phyloP scores from a whole-genome alignment of 2,797 vertebrate genomes.

The Falco naumanni region DNA sequence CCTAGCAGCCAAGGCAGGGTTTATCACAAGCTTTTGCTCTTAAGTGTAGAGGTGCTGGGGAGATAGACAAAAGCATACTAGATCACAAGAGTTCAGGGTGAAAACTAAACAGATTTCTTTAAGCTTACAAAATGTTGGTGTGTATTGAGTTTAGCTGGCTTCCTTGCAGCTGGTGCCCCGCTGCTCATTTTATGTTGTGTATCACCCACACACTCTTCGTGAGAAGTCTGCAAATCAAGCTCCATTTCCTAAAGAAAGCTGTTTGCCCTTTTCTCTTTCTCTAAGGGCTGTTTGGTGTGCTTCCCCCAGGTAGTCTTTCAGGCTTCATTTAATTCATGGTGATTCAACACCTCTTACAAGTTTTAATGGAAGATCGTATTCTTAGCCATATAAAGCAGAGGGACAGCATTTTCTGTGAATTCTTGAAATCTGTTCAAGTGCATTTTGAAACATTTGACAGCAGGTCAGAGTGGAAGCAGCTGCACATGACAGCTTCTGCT shows the following conservation, averaged over 20 bases:
- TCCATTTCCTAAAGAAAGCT: not conserved
- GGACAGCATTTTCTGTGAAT: not conserved
- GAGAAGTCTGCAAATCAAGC: not conserved
- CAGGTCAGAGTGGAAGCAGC: not conserved
- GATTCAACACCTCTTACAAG: not conserved
- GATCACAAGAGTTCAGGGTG: not conserved
- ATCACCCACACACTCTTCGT: not conserved
- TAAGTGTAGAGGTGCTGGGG: not conserved
- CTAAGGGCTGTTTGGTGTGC: not conserved
- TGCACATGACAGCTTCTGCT: not conserved
- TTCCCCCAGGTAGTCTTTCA: not conserved
- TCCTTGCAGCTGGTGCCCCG: not conserved
- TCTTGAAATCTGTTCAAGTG: not conserved
- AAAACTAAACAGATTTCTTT: not conserved
- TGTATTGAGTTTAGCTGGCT: not conserved
- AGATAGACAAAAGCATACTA: not conserved
- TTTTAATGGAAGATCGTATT: not conserved
- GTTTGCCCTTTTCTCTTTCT: not conserved
- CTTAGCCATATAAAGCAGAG: not conserved
- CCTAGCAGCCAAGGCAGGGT: not conserved
- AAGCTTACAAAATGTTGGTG: not conserved
- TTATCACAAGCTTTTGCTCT: not conserved
- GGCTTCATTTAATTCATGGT: not conserved
- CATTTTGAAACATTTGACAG: not conserved
- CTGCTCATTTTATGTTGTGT: not conserved